phyloP scores from a whole-genome alignment of 2,797 vertebrate genomes.

The Carcharodon carcharias region DNA sequence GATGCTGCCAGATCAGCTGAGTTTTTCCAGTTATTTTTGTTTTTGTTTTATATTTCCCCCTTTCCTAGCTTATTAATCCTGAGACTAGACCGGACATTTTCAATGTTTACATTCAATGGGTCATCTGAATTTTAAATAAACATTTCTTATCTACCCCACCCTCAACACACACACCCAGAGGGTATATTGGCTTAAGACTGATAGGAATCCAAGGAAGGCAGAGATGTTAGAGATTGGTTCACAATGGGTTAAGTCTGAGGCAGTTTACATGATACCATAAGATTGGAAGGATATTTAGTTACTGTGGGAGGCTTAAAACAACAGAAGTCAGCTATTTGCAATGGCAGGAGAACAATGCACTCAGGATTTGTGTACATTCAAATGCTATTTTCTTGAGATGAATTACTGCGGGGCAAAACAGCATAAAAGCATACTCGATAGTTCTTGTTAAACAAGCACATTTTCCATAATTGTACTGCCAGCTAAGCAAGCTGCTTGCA shows the following conservation, averaged over 20 bases:
- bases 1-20: too few species aligned
- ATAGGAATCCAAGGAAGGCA: neutral
- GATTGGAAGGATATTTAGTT: conserved; percentile 67
- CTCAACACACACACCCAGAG: neutral
- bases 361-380: conserved; percentile 66
- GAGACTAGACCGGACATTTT: neutral
- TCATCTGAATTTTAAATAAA: neutral
- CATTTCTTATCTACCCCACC: neutral
- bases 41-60: neutral
- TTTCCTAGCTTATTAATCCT: neutral
- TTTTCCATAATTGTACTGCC: conserved; percentile 70
- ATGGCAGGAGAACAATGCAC: conserved; percentile 61
- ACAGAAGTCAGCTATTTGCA: conserved; percentile 70
- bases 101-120: neutral
- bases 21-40: too few species aligned
- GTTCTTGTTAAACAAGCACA: conserved; percentile 78
- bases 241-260: conserved; percentile 10
- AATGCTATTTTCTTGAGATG: conserved; percentile 69
- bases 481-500: conserved; percentile 70
- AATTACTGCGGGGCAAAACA: conserved; percentile 69
- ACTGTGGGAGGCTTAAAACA: conserved; percentile 69
- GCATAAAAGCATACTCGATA: conserved; percentile 69
- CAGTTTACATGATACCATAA: conserved; percentile 56
- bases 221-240: neutral
- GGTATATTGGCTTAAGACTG: neutral